Conservation (phyloP, 2,113 vertebrate species). For the Leuciscus idus region DNA sequence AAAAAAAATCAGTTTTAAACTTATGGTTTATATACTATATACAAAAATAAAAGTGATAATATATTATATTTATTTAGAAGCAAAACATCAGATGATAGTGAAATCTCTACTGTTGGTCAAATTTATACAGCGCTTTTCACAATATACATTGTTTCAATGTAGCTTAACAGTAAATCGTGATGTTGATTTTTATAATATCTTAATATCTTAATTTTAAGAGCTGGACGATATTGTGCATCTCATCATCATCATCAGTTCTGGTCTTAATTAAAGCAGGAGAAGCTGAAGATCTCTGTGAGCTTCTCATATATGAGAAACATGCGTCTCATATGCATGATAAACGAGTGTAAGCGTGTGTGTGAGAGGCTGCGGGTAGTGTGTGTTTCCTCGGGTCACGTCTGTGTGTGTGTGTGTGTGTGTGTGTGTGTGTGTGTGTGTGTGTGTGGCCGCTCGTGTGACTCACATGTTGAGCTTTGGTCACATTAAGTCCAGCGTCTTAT, state of each 20-base stretch:
- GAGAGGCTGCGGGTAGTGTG: background rate
- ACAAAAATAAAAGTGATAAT: too few relatives aligned
- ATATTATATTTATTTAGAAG: background rate
- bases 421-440: background rate
- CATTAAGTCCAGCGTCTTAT: conserved; percentile 9
- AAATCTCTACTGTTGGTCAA: too few relatives aligned
- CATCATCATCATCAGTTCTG: background rate
- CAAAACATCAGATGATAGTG: too few relatives aligned
- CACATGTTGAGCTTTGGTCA: conserved; percentile 13
- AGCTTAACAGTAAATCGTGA: too few relatives aligned
- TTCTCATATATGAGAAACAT: background rate
- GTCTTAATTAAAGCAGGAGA: background rate
- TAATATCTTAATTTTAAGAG: too few relatives aligned
- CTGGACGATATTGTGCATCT: background rate
- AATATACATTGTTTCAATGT: too few relatives aligned
- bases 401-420: too few relatives aligned
- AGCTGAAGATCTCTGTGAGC: background rate
- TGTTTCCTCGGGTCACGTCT: conserved; percentile 7
- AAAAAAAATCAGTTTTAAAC: background rate
- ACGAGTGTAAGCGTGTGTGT: background rate
- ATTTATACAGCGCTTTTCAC: too few relatives aligned
- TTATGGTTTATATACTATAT: background rate
- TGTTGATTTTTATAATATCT: too few relatives aligned
- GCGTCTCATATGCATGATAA: background rate
- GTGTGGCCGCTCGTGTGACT: conserved; percentile 25